These are phyloP conservation scores for Phocides pigmalion DNA, from an alignment of 1,140 invertebrate genomes.

Conservation along the genomic window DNA sequence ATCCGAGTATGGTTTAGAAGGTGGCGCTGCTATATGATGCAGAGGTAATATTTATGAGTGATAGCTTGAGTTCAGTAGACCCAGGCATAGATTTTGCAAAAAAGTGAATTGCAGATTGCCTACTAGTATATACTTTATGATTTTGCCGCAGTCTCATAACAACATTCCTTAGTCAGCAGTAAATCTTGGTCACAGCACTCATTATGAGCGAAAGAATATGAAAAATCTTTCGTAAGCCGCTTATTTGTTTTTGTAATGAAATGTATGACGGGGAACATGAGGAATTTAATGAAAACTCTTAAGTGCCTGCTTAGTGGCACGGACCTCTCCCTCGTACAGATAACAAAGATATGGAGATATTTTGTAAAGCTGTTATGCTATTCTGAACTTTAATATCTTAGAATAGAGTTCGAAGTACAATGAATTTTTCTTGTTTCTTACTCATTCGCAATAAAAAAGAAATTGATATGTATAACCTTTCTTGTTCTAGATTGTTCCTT, in stretches of 20 bases:
- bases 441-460: too few relatives aligned
- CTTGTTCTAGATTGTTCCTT: not conserved
- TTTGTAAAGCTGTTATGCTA: not conserved
- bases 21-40: too few relatives aligned
- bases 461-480: too few relatives aligned
- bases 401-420: too few relatives aligned
- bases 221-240: conserved; percentile 45
- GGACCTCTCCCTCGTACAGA: not conserved
- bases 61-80: too few relatives aligned
- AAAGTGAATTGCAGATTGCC: too few relatives aligned
- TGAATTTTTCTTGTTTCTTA: too few relatives aligned
- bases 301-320: conserved; percentile 28
- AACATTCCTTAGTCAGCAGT: too few relatives aligned
- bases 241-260: conserved; percentile 55
- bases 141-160: not conserved
- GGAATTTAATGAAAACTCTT: conserved; percentile 48
- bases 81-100: too few relatives aligned
- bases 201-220: conserved; percentile 43
- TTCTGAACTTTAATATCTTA: not conserved
- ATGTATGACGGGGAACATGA: conserved; percentile 42
- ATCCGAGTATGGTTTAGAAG: too few relatives aligned
- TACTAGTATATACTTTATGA: too few relatives aligned
- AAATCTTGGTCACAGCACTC: conserved; percentile 26
- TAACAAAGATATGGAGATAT: conserved; percentile 6
- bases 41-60: too few relatives aligned